Evolutionary conservation across 2,113 vertebrate genomes (phyloP), one percentile per base, ranked within the genome.

Genomic region (Hippocampus zosterae): DNA sequence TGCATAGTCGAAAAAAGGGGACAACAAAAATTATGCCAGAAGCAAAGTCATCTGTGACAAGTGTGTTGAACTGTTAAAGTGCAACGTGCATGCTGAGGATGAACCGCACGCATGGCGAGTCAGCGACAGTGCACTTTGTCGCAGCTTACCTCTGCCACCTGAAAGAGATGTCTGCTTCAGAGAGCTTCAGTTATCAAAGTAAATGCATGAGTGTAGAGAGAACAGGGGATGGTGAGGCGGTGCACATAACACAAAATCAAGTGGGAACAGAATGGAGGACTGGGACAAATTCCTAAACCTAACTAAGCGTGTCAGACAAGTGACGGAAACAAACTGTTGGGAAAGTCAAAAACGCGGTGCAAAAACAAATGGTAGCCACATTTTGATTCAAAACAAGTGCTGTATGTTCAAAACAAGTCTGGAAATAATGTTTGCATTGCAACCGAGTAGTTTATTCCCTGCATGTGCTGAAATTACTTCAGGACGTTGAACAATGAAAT

Each of bases 381-480:
- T 13, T 16, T 33, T 29, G 15, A 33, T 13, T 13, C 2, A 25
- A 59, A 59, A 29, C 19, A 62, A 40, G 9, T 62, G 27, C 13
- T 11, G 21, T 8, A 59, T 15, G 5, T 33, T 15, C 2, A 62
- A 40, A 41, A 41, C n/a, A n/a, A 56, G 56, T 23, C 52, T 55
- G 52, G 52, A 59, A 59, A 59, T 59, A 59, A 18, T 42, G 63
- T 68, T 59, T 69, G 68, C 69, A 70, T 84, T 77, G 75, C 82
- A 85, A 71, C 73, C 64, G 81, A 88, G 72, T 87, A 81, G 42
- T 75, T 90, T 88, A 90, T 88, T 90, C 81, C 82, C 77, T 70
- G 81, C 78, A 81, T 53, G 77, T 88, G 74, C 76, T 78, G 76
- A 84, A 78, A 81, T 71, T 68, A 75, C 57, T 80, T 73, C 52